Evolutionary conservation across 2,797 vertebrate species (phyloP), one percentile per base, ranked within the genome.

Genomic region (Phrynocephalus guinanensis): DNA sequence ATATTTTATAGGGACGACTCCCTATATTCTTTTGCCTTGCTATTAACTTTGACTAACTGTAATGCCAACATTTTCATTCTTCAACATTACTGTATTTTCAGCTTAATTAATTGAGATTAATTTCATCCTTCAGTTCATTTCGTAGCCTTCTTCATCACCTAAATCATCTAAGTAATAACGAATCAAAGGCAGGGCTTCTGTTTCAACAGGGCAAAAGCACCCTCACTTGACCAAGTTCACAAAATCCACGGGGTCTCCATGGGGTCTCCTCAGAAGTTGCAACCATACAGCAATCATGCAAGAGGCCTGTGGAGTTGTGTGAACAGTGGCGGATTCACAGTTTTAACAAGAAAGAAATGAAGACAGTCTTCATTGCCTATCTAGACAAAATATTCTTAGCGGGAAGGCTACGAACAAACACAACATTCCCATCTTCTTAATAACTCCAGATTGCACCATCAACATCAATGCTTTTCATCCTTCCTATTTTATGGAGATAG

Each of bases 41-140:
- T 33, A 33, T 33, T 18, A 63, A 63, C 60, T 13, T 52, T 15
- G 60, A 18, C 60, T 63, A 63, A 63, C 22, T 28, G 68, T 38
- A 86, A 71, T 79, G 67, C 30, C 9, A 70, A 38, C 28, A 28
- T 26, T 38, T 11, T 38, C 50, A 79, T 28, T 33, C 13, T 50
- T 48, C 30, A 38, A 48, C 15, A 48, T 70, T 79, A 52, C 66
- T 56, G 22, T 28, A 63, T 80, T 80, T 81, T 86, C 52, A 80
- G 20, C 18, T 44, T n/a, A 48, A 30, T 80, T 68, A 56, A 52
- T 70, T 70, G n/a, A 85, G 38, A 86, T 79, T 79, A 79, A 79
- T 79, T 28, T 71, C 67, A 18, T 67, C 77, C 8, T 86, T 79
- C 20, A 22, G 44, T 48, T 85, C 60, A 52, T 11, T 71, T 71